Evolutionary conservation across 2,113 vertebrate genomes (phyloP), one percentile per base, ranked within the genome.

Genomic region (Potamarius usumacintae): DNA sequence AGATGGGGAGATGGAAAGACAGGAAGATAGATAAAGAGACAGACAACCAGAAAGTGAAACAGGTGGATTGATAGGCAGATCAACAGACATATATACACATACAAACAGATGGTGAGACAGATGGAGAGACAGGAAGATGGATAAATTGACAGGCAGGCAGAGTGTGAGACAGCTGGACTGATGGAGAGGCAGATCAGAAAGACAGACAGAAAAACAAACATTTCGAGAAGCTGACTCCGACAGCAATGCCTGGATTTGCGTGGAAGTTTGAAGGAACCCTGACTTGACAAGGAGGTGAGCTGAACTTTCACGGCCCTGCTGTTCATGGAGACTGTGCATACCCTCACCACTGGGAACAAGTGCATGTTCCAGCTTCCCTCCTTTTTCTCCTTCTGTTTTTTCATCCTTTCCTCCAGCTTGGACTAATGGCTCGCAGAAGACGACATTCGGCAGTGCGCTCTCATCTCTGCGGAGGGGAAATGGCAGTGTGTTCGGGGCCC

Each of bases 381-480:
- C 69, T 71, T 91, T n/a, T 83, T 83, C 15, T 1, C 79, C 57
- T 22, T 87, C 86, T 71, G 57, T 80, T 12, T 92, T 72, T 67
- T 42, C 62, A 84, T 82, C 71, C 52, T 22, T 88, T 74, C 27
- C 76, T 86, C 67, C 87, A 86, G 84, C 11, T 83, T 63, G 57
- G 53, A 72, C 80, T 55, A 83, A 86, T 88, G 88, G n/a, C 5
- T 82, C 34, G n/a, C 74, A 55, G 69, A 87, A 81, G 52, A 63
- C 25, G 22, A 85, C 77, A 65, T 77, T 65, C 67, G n/a, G 63
- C 82, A 82, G 63, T 52, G 65, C 57, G n/a, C 79, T 55, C 67
- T 90, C 76, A 63, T 85, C 85, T 62, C 85, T 27, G 67, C 11
- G 48, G 85, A 77, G 58, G 34, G 83, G 30, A 87, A 25, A 27